Evolutionary conservation across 2,888 invertebrate genomes (phyloP).

Genomic region (Nomada flava): DNA sequence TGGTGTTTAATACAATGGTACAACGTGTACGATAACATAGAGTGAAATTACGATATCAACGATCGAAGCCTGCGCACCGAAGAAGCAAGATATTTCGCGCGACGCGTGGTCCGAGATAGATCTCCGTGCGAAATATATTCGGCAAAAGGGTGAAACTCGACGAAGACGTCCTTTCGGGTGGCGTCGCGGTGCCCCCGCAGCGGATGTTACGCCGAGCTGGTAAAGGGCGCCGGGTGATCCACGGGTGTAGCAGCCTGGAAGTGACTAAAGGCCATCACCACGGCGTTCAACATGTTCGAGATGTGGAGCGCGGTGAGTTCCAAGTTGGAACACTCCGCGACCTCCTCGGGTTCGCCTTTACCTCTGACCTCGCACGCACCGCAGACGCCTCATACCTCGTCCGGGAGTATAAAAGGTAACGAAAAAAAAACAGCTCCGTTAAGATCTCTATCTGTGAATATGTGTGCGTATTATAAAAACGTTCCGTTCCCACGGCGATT

Average conservation of each 20-base stretch:
- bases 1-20: not conserved
- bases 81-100: not conserved
- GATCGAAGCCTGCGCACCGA: not conserved
- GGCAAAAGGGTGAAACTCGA: not conserved
- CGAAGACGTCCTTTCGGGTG: constrained; percentile 43
- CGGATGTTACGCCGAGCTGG: constrained; percentile 68
- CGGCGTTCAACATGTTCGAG: constrained; percentile 90
- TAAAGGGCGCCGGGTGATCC: constrained; percentile 64
- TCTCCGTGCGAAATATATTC: not conserved
- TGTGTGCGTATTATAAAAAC: not conserved
- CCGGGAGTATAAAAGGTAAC: constrained; percentile 93
- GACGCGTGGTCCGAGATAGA: not conserved
- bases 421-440: constrained; percentile 44
- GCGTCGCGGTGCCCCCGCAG: constrained; percentile 55
- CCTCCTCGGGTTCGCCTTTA: constrained; percentile 83
- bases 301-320: constrained; percentile 93
- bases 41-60: not conserved
- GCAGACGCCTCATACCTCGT: constrained; percentile 92
- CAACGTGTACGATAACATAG: not conserved
- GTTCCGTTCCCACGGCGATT: constrained; percentile 47
- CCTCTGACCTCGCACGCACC: constrained; percentile 85
- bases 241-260: constrained; percentile 67
- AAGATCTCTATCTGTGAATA: not conserved
- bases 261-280: constrained; percentile 75
- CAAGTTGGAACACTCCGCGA: constrained; percentile 87